A percentile compares a stretch with the other conserved stretches of the same genome.
Evolutionary conservation across 2,113 vertebrate genomes (phyloP).

Genomic region (Platysternon megacephalum): DNA sequence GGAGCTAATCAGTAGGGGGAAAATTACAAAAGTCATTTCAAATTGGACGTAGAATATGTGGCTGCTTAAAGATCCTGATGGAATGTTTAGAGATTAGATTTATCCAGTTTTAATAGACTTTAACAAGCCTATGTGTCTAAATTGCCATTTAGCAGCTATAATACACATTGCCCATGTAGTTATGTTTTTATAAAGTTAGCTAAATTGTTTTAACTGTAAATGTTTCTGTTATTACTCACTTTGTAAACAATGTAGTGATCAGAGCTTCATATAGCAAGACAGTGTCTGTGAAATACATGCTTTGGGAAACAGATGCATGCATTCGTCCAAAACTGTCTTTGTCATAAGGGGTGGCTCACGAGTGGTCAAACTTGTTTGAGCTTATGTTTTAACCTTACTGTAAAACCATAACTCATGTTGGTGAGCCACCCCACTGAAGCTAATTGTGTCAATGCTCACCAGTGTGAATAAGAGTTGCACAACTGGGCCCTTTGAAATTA

Average conservation of each 20-base stretch:
- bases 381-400: not conserved
- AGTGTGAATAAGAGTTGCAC: not conserved
- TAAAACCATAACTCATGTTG: not conserved
- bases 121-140: not conserved
- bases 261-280: not conserved
- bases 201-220: not conserved
- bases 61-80: not conserved
- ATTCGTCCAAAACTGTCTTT: not conserved
- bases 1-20: not conserved
- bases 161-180: not conserved
- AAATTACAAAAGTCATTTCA: not conserved
- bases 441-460: not conserved
- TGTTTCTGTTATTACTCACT: not conserved
- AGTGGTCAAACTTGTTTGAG: not conserved
- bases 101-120: not conserved
- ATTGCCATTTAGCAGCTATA: not conserved
- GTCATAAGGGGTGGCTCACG: not conserved
- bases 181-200: slow-evolving; percentile 1
- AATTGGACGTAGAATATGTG: not conserved
- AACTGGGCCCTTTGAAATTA: not conserved
- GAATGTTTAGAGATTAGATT: not conserved
- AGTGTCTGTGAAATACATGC: not conserved
- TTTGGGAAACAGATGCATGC: not conserved
- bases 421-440: not conserved
- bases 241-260: not conserved